Base-by-base conservation (phyloP, 2,797 vertebrate species). In the Tokudaia tokunoshimensis region DNA sequence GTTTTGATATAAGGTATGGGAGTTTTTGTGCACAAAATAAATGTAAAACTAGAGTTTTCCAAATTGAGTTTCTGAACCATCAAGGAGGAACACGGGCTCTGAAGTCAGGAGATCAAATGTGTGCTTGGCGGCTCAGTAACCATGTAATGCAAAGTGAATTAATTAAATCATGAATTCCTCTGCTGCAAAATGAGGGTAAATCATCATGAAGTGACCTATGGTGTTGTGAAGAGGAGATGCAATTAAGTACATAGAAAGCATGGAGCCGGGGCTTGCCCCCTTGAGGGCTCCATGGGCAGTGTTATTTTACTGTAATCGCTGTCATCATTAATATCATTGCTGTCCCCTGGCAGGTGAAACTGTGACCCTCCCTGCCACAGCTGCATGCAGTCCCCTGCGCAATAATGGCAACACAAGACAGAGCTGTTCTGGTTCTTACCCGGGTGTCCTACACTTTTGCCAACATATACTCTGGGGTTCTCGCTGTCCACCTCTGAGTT, bases 401-500 rank as follows among this genome's bases (percentile, higher is more conserved):
- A n/a, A 78, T 24, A 20, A 72, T 34, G 29, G 8, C 41, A 37
- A 17, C 63, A 37, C 0, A 0, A 50, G 65, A 1, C 26, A 6
- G 50, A 72, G 44, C 41, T 31, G 13, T 44, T 3, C 1, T 0
- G 6, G 12, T 79, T 61, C 75, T 93, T 50, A 0, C 57, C 11
- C 76, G 67, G 24, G 59, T 47, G 22, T 90, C 61, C 85, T 82
- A 3, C 2, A 83, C 94, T 34, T 55, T 93, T 89, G 72, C 76
- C 63, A 55, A 82, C 57, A 31, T 5, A 85, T 88, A 88, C 94
- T 52, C 41, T 20, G 65, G 47, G 80, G 83, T 87, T 63, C 88
- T 94, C 47, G 19, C 85, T 95, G 75, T 83, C 89, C 55, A 63
- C 96, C 85, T 96, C 91, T n/a, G 10, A 89, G 92, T 97, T 94